Conservation (phyloP, 2,797 vertebrate genomes). For the Vespertilio murinus region DNA sequence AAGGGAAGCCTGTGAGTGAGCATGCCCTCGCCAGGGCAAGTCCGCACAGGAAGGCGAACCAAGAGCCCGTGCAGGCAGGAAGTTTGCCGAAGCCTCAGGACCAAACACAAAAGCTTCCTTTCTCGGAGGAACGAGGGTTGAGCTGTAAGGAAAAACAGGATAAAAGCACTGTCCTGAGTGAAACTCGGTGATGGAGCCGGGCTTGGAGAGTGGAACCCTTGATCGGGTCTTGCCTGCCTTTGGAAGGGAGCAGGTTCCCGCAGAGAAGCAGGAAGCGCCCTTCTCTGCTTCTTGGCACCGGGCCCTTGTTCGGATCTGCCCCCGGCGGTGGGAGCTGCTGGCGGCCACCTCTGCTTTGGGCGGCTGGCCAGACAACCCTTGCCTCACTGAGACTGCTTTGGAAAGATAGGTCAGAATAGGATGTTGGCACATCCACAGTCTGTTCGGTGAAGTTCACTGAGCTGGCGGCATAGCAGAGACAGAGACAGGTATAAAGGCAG, state of each 20-base stretch:
- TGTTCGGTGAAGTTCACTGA: background rate
- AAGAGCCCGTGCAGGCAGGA: constrained; percentile 33
- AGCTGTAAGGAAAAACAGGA: background rate
- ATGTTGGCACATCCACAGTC: background rate
- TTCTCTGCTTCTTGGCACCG: background rate
- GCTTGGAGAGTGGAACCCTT: background rate
- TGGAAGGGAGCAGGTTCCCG: background rate
- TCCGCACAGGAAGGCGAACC: background rate
- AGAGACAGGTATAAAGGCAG: background rate
- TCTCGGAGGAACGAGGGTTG: constrained; percentile 12
- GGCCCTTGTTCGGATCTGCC: too few species aligned
- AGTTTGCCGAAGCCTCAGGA: background rate
- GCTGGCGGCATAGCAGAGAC: background rate
- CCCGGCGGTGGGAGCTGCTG: too few species aligned
- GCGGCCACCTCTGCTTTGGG: background rate
- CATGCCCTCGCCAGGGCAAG: constrained; percentile 31
- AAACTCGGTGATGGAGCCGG: constrained; percentile 3
- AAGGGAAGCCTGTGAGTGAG: background rate
- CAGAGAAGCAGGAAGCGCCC: background rate
- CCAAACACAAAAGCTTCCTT: constrained; percentile 65
- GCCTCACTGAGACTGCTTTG: background rate
- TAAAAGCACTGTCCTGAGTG: background rate
- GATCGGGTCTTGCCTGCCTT: background rate
- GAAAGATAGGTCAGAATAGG: background rate
- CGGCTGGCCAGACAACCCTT: background rate